Percentiles rank a stretch among this genome's conserved stretches.
These are phyloP conservation scores for Pelosia muscerda DNA, from an alignment of 2,888 invertebrate genomes.

Conservation along the genomic window DNA sequence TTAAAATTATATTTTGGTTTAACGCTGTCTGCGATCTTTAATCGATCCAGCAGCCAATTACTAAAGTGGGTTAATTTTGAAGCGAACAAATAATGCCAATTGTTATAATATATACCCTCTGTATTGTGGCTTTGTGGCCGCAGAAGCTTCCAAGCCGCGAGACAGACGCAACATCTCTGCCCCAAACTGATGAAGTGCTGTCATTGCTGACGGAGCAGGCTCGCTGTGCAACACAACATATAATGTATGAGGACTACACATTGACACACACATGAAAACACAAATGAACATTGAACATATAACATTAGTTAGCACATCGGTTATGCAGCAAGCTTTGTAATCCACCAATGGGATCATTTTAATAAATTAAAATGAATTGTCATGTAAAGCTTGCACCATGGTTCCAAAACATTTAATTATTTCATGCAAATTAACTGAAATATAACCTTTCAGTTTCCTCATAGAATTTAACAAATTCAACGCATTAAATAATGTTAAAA, in stretches of 20 bases:
- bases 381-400: constrained; percentile 23
- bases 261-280: constrained; percentile 57
- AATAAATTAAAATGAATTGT: constrained; percentile 22
- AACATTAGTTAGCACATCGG: constrained; percentile 31
- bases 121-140: constrained; percentile 79
- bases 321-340: constrained; percentile 39
- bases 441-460: neutral
- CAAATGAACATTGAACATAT: constrained; percentile 31
- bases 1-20: neutral
- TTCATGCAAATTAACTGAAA: constrained; percentile 10
- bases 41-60: constrained; percentile 37
- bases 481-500: neutral
- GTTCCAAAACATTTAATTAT: neutral
- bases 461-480: neutral
- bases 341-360: constrained; percentile 20
- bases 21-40: neutral
- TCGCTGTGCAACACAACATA: constrained; percentile 88
- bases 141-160: constrained; percentile 92
- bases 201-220: constrained; percentile 93
- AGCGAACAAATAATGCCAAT: constrained; percentile 76
- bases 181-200: constrained; percentile 94
- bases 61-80: constrained; percentile 55
- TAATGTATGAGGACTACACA: constrained; percentile 75
- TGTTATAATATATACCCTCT: constrained; percentile 74
- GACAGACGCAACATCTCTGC: constrained; percentile 95